A percentile compares a stretch with the other conserved stretches of the same genome.
These are phyloP conservation scores for Erpetoichthys calabaricus DNA, from an alignment of 2,797 vertebrate species.

Conservation along the genomic window DNA sequence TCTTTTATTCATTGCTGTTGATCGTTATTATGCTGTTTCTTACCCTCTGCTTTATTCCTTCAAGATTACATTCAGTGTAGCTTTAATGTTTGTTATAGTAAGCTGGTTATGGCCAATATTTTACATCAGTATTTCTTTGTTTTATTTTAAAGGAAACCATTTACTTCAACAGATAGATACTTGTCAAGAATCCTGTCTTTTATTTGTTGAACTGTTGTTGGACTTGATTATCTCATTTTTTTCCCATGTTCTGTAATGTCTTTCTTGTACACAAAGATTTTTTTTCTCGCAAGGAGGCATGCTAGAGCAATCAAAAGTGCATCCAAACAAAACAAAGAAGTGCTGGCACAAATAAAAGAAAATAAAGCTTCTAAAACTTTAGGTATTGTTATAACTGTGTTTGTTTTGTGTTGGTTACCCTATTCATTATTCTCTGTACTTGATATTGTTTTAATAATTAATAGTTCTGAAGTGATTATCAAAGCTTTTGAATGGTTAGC, in stretches of 20 bases:
- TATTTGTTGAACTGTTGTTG: slow-evolving; percentile 12
- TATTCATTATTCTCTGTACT: slow-evolving; percentile 18
- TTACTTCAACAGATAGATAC: slow-evolving; percentile 5
- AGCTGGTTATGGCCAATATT: slow-evolving; percentile 13
- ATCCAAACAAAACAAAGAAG: not conserved
- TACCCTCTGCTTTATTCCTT: slow-evolving; percentile 16
- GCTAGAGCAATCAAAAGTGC: not conserved
- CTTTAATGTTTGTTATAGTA: slow-evolving; percentile 14
- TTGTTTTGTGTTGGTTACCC: slow-evolving; percentile 22
- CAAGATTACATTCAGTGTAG: slow-evolving; percentile 4
- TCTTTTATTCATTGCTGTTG: slow-evolving; percentile 42
- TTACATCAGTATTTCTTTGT: no score
- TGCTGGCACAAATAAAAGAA: slow-evolving; percentile 7
- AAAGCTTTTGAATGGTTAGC: slow-evolving; percentile 20
- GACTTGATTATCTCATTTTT: slow-evolving; percentile 18
- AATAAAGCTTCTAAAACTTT: slow-evolving; percentile 19
- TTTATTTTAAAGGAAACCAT: slow-evolving; percentile 11
- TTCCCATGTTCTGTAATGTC: slow-evolving; percentile 21
- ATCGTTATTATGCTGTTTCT: slow-evolving; percentile 33
- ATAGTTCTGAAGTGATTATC: slow-evolving; percentile 5
- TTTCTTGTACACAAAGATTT: slow-evolving; percentile 21
- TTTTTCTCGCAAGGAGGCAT: slow-evolving; percentile 18
- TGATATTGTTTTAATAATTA: slow-evolving; percentile 16
- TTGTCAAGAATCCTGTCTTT: slow-evolving; percentile 18
- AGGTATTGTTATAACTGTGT: slow-evolving; percentile 20